Conservation (phyloP, 2,888 invertebrate genomes). For the Pomacea canaliculata region DNA sequence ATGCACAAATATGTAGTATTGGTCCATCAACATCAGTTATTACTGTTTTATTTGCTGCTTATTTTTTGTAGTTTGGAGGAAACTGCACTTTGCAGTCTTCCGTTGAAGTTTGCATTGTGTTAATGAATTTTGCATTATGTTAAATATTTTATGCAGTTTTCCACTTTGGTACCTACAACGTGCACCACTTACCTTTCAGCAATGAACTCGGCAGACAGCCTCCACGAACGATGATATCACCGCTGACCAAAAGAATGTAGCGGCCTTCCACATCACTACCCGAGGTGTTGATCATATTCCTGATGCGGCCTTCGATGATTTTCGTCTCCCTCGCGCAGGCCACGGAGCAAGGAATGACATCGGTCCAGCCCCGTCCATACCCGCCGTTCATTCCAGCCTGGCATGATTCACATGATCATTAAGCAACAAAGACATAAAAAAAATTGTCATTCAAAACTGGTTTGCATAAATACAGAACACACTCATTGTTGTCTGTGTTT, state of each 20-base stretch:
- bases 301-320: slow-evolving; percentile 6
- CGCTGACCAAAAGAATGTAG: slow-evolving; percentile 51
- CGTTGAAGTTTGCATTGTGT: no score
- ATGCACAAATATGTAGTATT: neutral
- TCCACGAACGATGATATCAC: slow-evolving; percentile 47
- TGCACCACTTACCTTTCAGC: no score
- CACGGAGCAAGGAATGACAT: slow-evolving; percentile 36
- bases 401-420: neutral
- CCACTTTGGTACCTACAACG: no score
- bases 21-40: no score
- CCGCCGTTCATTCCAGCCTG: slow-evolving; percentile 97
- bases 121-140: no score
- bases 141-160: no score
- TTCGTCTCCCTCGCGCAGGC: slow-evolving; percentile 14
- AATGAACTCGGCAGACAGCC: slow-evolving; percentile 44
- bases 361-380: slow-evolving; percentile 80
- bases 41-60: neutral
- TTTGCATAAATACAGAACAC: no score
- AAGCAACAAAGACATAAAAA: no score
- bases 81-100: no score
- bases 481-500: no score
- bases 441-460: no score
- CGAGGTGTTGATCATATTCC: slow-evolving; percentile 10
- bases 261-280: slow-evolving; percentile 53
- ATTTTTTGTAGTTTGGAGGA: no score